Evolutionary conservation across 37 sponge, comb jelly and placozoan species (phyloP).

Genomic region (Aphrocallistes beatrix): DNA sequence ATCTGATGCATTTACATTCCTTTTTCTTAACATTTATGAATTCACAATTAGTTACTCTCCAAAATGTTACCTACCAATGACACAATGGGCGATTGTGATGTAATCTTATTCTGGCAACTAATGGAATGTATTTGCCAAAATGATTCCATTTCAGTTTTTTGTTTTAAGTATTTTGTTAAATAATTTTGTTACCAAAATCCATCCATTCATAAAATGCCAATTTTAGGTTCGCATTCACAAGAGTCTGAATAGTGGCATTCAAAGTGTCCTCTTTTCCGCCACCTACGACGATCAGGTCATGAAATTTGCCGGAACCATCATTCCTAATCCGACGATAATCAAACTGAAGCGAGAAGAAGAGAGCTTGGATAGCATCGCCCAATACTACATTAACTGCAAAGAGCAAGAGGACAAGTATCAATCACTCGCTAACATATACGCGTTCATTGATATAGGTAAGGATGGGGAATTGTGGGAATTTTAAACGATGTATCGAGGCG

Average conservation of each 20-base stretch:
- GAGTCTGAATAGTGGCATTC: conserved; percentile 31
- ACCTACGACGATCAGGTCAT: conserved; percentile 84
- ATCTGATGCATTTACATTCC: too few relatives aligned
- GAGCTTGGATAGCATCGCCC: conserved; percentile 65
- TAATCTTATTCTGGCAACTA: too few relatives aligned
- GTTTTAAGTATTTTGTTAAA: not conserved
- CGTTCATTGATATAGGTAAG: conserved; percentile 30
- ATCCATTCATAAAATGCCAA: not conserved
- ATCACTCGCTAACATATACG: conserved; percentile 73
- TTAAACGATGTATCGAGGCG: too few relatives aligned
- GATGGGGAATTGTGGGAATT: too few relatives aligned
- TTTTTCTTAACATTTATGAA: too few relatives aligned
- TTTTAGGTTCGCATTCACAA: conserved; percentile 22
- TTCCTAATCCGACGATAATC: conserved; percentile 54
- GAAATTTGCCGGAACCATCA: conserved; percentile 59
- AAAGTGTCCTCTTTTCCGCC: conserved; percentile 76
- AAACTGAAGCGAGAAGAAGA: conserved; percentile 64
- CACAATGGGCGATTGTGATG: too few relatives aligned
- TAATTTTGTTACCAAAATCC: not conserved
- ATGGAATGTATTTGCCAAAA: too few relatives aligned
- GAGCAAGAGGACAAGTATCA: conserved; percentile 66
- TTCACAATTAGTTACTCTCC: too few relatives aligned
- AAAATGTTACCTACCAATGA: too few relatives aligned
- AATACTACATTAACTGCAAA: conserved; percentile 67
- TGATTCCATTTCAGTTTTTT: too few relatives aligned